Conservation (phyloP, 2,888 invertebrate genomes). For the Xestia sexstrigata region DNA sequence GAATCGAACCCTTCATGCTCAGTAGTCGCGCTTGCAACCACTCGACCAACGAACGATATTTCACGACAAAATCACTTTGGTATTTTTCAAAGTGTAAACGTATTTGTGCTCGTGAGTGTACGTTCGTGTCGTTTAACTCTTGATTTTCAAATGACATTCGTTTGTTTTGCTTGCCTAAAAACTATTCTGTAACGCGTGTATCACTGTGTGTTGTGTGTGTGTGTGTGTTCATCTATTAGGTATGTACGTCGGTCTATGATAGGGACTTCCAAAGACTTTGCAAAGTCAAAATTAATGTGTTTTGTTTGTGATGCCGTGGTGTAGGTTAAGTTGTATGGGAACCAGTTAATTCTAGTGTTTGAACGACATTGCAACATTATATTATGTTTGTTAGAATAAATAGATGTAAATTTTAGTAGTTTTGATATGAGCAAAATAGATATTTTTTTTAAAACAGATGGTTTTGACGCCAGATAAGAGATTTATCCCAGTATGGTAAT, state of each 20-base stretch:
- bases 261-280: conserved; percentile 30
- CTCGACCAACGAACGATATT: neutral
- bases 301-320: conserved; percentile 1
- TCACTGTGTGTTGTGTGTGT: conserved; percentile 22
- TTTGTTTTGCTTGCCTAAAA: conserved; percentile 66
- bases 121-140: conserved; percentile 72
- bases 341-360: neutral
- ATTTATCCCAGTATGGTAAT: neutral
- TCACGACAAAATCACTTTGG: neutral
- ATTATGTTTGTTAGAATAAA: neutral
- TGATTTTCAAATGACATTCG: conserved; percentile 77
- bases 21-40: neutral
- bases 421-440: too few species aligned
- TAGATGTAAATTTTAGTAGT: neutral
- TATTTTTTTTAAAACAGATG: neutral
- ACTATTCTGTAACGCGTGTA: conserved; percentile 55
- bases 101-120: neutral
- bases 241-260: conserved; percentile 41
- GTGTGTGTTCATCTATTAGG: conserved; percentile 33
- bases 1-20: too few species aligned
- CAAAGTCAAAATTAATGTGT: conserved; percentile 47
- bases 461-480: neutral
- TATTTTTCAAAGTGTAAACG: neutral
- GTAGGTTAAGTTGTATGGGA: neutral
- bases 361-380: neutral